These are phyloP conservation scores for Potorous gilbertii DNA, from an alignment of 2,797 vertebrate genomes.

Conservation along the genomic window DNA sequence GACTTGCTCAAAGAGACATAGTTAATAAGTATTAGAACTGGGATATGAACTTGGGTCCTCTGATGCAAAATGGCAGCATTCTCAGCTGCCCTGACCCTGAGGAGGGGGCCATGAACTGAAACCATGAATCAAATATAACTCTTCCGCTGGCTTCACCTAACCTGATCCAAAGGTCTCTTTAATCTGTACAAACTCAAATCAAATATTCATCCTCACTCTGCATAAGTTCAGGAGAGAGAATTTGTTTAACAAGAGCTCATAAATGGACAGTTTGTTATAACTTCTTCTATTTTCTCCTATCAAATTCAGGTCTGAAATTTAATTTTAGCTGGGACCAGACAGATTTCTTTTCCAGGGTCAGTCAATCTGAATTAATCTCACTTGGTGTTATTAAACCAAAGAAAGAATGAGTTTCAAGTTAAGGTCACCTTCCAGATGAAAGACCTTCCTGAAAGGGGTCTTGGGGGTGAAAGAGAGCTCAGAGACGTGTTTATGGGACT, in stretches of 20 bases:
- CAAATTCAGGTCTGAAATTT: constrained; percentile 37
- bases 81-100: neutral
- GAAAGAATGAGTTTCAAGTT: constrained; percentile 6
- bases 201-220: neutral
- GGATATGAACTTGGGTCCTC: neutral
- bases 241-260: rapidly evolving
- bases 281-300: constrained; percentile 1
- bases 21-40: neutral
- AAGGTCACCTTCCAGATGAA: neutral
- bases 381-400: constrained; percentile 26
- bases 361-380: constrained; percentile 14
- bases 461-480: rapidly evolving
- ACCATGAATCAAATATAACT: neutral
- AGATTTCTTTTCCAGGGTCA: neutral
- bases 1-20: neutral
- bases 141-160: neutral
- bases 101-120: neutral
- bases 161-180: neutral
- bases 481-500: neutral
- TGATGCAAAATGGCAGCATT: neutral
- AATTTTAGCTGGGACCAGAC: neutral
- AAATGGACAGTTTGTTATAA: neutral
- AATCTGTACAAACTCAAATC: neutral
- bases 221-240: neutral
- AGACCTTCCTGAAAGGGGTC: neutral